Base-by-base conservation (phyloP, 2,888 invertebrate genomes). In the Zygaena filipendulae region DNA sequence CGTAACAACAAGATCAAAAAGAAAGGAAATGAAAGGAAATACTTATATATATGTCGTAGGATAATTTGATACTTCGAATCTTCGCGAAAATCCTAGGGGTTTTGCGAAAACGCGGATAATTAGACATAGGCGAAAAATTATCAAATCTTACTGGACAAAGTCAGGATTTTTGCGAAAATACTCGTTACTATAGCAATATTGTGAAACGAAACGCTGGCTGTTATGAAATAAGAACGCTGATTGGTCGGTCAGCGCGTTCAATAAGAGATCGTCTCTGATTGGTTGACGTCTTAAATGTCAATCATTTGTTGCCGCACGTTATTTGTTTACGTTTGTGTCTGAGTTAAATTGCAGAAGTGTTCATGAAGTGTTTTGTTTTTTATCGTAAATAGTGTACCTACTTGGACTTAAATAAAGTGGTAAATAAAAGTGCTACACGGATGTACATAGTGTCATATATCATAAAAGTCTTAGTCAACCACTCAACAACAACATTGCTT, bases 261-360 rank as follows among this genome's bases (percentile, higher is more conserved):
- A 23, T 10, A 23, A n/a, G 11, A 23, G 11, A 23, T 10, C 21
- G n/a, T 10, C 16, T 16, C 16, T 27, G 31, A 31, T 31, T 27
- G 27, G 27, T 31, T 31, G 31, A 27, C 31, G 26, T 26, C 19
- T 31, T 27, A 27, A 31, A 31, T 31, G 31, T 27, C 27, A 31
- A 18, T 22, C 23, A 27, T 25, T 26, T 25, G 22, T 31, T 31
- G 22, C 23, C 26, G 31, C 31, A 31, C 31, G 31, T 31, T 31
- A 23, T 25, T 25, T 25, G 30, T 25, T 30, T 30, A 29, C 22
- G 16, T 28, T 28, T 23, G 28, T 28, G 30, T 25, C 24, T 29
- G 29, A 23, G 24, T 29, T 29, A 30, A 30, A 30, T 29, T 29
- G 22, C 24, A 24, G 29, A 30, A 24, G 29, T 30, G 22, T 27